A percentile compares a stretch with the other conserved stretches of the same genome.
These are phyloP conservation scores for Conus betulinus DNA, from an alignment of 1,140 invertebrate species.

Conservation along the genomic window DNA sequence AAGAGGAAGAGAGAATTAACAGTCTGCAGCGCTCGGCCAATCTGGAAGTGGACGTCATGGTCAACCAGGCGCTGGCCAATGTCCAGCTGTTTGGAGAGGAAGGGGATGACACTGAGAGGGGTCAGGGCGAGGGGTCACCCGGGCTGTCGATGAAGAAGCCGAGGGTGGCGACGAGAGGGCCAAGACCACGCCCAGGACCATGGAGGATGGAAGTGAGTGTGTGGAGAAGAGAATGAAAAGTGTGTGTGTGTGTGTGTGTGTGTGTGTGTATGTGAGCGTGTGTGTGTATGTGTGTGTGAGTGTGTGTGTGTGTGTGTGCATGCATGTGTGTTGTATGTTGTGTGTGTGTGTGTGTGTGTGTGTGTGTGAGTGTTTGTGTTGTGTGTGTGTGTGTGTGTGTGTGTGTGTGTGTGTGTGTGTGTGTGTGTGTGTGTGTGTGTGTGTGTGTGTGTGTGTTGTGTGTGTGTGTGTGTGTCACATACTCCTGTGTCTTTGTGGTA, in stretches of 20 bases:
- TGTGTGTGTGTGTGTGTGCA: too few species aligned
- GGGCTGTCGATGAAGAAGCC: background rate
- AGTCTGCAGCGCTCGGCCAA: background rate
- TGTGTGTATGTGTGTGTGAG: too few species aligned
- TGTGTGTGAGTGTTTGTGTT: too few species aligned
- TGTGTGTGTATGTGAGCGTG: background rate
- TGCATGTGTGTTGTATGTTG: too few species aligned
- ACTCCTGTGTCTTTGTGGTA: too few species aligned
- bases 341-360: too few species aligned
- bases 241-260: background rate
- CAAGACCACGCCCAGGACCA: background rate
- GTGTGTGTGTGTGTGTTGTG: too few species aligned
- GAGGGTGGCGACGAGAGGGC: background rate
- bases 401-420: too few species aligned
- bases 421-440: too few species aligned
- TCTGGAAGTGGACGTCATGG: background rate
- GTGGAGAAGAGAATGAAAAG: too few species aligned
- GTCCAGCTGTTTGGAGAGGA: slow-evolving; percentile 46
- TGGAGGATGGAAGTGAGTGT: slow-evolving; percentile 28
- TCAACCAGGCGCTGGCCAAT: slow-evolving; percentile 40
- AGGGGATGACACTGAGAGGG: slow-evolving; percentile 53
- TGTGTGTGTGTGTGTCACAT: too few species aligned
- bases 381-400: too few species aligned
- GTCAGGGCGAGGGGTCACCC: slow-evolving; percentile 45
- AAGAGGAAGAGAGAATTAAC: slow-evolving; percentile 18